Conservation (phyloP, 2,888 invertebrate species). For the Eledone cirrhosa region DNA sequence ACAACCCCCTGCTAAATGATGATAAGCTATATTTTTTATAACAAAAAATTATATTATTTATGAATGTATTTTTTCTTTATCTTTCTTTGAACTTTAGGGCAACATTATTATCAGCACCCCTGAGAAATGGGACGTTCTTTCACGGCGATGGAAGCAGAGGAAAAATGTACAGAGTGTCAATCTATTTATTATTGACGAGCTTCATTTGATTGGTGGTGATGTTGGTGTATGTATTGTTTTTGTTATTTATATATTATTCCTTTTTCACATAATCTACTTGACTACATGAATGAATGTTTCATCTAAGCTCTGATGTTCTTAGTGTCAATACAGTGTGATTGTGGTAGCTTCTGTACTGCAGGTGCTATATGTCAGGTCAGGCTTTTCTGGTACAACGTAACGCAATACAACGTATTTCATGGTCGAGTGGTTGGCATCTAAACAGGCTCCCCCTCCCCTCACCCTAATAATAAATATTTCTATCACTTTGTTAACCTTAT, state of each 20-base stretch:
- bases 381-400: too few species aligned
- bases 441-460: too few species aligned
- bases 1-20: too few species aligned
- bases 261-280: too few species aligned
- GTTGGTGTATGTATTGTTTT: constrained; percentile 66
- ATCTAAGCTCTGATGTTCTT: neutral
- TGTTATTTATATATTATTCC: neutral
- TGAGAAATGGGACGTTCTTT: constrained; percentile 98
- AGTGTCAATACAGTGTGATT: too few species aligned
- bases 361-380: too few species aligned
- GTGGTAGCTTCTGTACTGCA: too few species aligned
- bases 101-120: constrained; percentile 97
- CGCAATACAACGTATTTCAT: too few species aligned
- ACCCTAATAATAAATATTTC: too few species aligned
- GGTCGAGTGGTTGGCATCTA: too few species aligned
- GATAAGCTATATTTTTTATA: too few species aligned
- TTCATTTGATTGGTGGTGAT: constrained; percentile 76
- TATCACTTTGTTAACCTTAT: too few species aligned
- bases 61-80: neutral
- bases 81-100: constrained; percentile 73
- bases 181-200: constrained; percentile 94
- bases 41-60: neutral
- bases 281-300: neutral
- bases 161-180: constrained; percentile 98
- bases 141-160: constrained; percentile 97